Evolutionary conservation across 2,113 vertebrate species (phyloP).

Genomic region (Bufo gargarizans): DNA sequence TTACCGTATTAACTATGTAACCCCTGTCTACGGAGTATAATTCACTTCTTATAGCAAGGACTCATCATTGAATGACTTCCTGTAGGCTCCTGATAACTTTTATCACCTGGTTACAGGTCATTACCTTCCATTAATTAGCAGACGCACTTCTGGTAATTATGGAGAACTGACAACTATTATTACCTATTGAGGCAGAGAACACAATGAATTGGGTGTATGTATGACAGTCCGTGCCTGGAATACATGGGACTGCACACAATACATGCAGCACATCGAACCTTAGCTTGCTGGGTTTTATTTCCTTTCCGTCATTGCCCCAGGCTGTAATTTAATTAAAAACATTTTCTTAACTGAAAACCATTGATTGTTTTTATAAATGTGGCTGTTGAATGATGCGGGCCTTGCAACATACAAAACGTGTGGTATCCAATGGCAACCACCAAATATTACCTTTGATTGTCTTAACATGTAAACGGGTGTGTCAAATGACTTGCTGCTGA

Average conservation of each 20-base stretch:
- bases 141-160: neutral
- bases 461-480: neutral
- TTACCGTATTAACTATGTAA: neutral
- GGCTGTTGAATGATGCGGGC: neutral
- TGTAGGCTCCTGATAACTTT: neutral
- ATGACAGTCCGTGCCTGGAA: neutral
- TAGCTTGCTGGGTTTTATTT: neutral
- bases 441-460: neutral
- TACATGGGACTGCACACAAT: neutral
- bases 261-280: neutral
- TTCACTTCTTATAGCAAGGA: neutral
- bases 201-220: neutral
- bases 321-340: neutral
- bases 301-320: neutral
- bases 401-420: neutral
- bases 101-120: neutral
- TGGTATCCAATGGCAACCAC: neutral
- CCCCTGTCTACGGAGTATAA: neutral
- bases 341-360: conserved; percentile 12
- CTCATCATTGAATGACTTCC: neutral
- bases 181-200: neutral
- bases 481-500: neutral
- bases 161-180: neutral
- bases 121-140: neutral
- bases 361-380: neutral